Evolutionary conservation across 2,797 vertebrate species (phyloP), one percentile per base, ranked within the genome.

Genomic region (Merluccius polli): DNA sequence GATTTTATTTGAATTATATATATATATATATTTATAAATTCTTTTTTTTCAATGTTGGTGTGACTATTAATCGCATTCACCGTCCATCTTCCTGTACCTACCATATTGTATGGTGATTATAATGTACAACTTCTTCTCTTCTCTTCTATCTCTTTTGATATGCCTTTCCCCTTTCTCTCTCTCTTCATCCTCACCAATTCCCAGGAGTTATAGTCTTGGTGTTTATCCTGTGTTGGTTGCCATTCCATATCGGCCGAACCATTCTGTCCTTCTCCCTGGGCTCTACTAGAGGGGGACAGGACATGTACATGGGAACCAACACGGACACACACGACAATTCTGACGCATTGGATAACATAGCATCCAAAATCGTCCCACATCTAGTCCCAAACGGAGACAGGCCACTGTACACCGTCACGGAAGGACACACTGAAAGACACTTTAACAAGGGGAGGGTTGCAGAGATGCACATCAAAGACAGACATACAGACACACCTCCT

Each of bases 141-240:
- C n/a, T n/a, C n/a, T n/a, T n/a, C n/a, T 36, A 36, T 36, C 36
- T 36, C 7, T 36, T 36, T 36, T 44, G 10, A 59, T 36, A 59
- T 71, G 36, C 27, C 70, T 24, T 29, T 41, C 30, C 41, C n/a
- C 10, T 63, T 48, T 1, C 63, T 69, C 70, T 13, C 41, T n/a
- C 36, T 24, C 52, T 12, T 24, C 16, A 4, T 2, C n/a, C 27
- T 74, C 3, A 33, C 24, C 48, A 29, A 65, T 70, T 75, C 83
- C 2, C 89, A 95, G 95, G 91, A 27, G 90, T 94, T 48, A 95
- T 95, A 4, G 94, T 95, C 70, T 52, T 95, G 73, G 93, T 93
- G 0, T 95, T 96, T 27, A 89, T 94, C 70, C 84, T 95, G 44
- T 95, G 94, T 79, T 96, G 94, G 95, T 86, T 95, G 77, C 95